Evolutionary conservation across 2,113 vertebrate species (phyloP).

Genomic region (Forbesichthys papilliferus): DNA sequence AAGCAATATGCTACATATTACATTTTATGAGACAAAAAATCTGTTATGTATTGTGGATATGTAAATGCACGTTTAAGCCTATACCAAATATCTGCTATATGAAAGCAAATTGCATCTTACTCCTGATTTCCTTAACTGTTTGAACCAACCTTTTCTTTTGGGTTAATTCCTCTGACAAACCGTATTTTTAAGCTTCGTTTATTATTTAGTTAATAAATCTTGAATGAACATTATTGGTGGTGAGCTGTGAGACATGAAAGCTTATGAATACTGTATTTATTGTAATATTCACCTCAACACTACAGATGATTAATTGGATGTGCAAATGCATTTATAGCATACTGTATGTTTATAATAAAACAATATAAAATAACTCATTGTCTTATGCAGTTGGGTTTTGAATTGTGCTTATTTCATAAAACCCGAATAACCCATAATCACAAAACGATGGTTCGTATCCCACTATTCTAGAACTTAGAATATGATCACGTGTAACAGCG

Average conservation of each 20-base stretch:
- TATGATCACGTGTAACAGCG: too few relatives aligned
- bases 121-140: slow-evolving; percentile 9
- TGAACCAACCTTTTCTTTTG: slow-evolving; percentile 48
- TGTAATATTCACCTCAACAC: slow-evolving; percentile 89
- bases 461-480: too few relatives aligned
- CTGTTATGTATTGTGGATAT: slow-evolving; percentile 48
- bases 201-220: slow-evolving; percentile 70
- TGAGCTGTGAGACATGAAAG: slow-evolving; percentile 67
- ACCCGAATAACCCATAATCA: background rate
- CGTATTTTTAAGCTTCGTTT: slow-evolving; percentile 76
- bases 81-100: slow-evolving; percentile 68
- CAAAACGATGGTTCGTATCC: too few relatives aligned
- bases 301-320: slow-evolving; percentile 82
- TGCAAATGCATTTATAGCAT: slow-evolving; percentile 90
- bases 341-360: slow-evolving; percentile 99
- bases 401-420: background rate
- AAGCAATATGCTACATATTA: slow-evolving; percentile 40
- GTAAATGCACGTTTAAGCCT: slow-evolving; percentile 67
- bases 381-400: slow-evolving; percentile 3
- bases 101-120: slow-evolving; percentile 42
- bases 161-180: slow-evolving; percentile 72
- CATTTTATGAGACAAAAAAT: slow-evolving; percentile 42
- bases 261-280: slow-evolving; percentile 89
- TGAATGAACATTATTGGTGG: slow-evolving; percentile 64
- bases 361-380: slow-evolving; percentile 67